Percentiles rank a stretch among this genome's conserved stretches.
Evolutionary conservation across 1,140 invertebrate genomes (phyloP).

Genomic region (Leptopilina clavipes): DNA sequence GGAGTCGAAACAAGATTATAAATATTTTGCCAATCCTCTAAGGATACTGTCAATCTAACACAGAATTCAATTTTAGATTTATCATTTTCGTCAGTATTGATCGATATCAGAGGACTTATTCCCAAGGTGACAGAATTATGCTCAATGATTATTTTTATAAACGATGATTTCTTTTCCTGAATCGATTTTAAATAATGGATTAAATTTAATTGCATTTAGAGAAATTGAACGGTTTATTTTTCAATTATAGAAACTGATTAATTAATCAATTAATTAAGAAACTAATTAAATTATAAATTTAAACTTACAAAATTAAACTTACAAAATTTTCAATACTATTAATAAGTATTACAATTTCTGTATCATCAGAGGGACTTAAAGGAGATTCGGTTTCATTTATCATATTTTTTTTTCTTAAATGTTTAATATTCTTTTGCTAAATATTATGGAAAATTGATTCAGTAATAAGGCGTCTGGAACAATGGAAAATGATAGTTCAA

Average conservation of each 20-base stretch:
- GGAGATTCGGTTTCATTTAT: background rate
- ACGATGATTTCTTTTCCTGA: background rate
- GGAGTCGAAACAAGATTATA: background rate
- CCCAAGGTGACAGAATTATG: background rate
- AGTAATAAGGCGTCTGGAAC: no score
- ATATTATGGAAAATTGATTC: no score
- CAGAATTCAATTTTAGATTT: background rate
- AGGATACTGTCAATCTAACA: background rate
- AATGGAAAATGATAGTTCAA: no score
- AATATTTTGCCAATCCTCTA: background rate
- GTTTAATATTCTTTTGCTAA: background rate
- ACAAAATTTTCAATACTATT: conserved; percentile 59
- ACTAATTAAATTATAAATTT: background rate
- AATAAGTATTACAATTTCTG: conserved; percentile 45
- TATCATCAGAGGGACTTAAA: background rate
- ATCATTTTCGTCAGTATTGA: background rate
- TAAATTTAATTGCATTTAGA: no score
- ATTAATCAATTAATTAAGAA: no score
- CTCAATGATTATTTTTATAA: background rate
- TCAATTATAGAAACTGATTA: background rate
- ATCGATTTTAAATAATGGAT: background rate
- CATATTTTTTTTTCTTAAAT: background rate
- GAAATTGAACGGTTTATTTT: background rate
- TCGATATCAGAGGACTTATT: background rate
- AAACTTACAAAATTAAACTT: conserved; percentile 58